phyloP scores from a whole-genome alignment of 2,888 invertebrate species.

The Melinopterus prodromus region DNA sequence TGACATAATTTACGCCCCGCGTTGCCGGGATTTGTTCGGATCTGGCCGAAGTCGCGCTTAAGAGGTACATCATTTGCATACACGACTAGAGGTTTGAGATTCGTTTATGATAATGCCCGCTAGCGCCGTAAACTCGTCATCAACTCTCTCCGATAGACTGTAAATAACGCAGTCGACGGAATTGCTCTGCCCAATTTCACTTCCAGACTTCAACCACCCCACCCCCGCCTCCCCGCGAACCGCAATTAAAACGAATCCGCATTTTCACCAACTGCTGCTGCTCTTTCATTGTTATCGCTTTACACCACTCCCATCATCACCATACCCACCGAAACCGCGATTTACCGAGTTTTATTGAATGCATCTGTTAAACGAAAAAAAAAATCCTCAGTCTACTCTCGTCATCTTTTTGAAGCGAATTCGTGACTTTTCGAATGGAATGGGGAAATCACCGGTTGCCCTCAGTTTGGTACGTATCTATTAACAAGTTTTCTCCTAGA shows the following conservation, averaged over 20 bases:
- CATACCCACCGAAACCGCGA: background rate
- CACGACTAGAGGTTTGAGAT: conserved; percentile 44
- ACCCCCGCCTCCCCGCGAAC: background rate
- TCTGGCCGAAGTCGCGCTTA: conserved; percentile 41
- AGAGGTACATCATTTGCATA: conserved; percentile 46
- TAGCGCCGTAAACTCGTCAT: conserved; percentile 45
- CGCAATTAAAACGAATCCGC: conserved; percentile 25
- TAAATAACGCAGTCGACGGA: conserved; percentile 39
- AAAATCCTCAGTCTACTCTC: background rate
- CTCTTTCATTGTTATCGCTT: conserved; percentile 8
- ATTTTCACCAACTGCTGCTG: background rate
- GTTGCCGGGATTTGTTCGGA: conserved; percentile 55
- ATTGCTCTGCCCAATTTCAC: conserved; percentile 22
- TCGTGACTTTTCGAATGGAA: too few species aligned
- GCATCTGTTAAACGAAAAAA: background rate
- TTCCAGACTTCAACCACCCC: background rate
- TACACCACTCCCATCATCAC: background rate
- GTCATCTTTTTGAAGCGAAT: too few species aligned
- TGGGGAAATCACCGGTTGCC: too few species aligned
- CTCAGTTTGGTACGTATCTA: too few species aligned
- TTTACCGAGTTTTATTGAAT: background rate
- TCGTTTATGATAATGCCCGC: conserved; percentile 46
- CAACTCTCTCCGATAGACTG: conserved; percentile 44
- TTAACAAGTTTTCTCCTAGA: too few species aligned
- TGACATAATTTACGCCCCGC: conserved; percentile 60